These are phyloP conservation scores for Lycia hirtaria DNA, from an alignment of 2,888 invertebrate species.

Conservation along the genomic window DNA sequence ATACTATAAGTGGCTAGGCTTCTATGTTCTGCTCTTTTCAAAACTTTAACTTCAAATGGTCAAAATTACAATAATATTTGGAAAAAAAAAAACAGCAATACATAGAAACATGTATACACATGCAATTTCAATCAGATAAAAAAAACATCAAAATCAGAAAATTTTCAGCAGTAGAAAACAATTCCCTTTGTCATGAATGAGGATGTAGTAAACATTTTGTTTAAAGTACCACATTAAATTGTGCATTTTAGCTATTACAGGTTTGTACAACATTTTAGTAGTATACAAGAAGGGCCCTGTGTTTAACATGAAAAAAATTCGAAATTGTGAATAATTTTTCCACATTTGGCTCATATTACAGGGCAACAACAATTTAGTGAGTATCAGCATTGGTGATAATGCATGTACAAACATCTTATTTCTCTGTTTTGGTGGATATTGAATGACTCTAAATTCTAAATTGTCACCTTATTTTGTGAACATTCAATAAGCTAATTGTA, in stretches of 20 bases:
- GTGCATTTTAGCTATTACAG: background rate
- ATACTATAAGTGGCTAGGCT: no score
- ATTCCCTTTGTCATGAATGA: no score
- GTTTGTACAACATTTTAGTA: background rate
- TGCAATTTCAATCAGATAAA: no score
- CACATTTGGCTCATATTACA: constrained; percentile 77
- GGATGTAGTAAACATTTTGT: background rate
- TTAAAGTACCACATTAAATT: background rate
- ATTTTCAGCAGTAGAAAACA: no score
- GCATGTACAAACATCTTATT: constrained; percentile 57
- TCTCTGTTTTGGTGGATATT: constrained; percentile 29
- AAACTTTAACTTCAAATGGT: no score
- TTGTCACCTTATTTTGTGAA: constrained; percentile 8
- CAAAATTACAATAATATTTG: no score
- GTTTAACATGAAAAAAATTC: constrained; percentile 44
- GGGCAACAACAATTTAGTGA: constrained; percentile 85
- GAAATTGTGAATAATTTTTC: constrained; percentile 76
- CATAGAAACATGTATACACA: no score
- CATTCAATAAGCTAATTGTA: background rate
- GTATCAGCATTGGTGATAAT: constrained; percentile 73
- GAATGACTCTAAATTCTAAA: constrained; percentile 39
- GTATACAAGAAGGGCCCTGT: constrained; percentile 11
- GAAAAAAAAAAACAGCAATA: no score
- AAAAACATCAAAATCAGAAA: no score
- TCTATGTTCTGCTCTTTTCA: no score